These are phyloP conservation scores for Brachypodius melanocephalos DNA, from an alignment of 2,113 vertebrate species.

Conservation along the genomic window DNA sequence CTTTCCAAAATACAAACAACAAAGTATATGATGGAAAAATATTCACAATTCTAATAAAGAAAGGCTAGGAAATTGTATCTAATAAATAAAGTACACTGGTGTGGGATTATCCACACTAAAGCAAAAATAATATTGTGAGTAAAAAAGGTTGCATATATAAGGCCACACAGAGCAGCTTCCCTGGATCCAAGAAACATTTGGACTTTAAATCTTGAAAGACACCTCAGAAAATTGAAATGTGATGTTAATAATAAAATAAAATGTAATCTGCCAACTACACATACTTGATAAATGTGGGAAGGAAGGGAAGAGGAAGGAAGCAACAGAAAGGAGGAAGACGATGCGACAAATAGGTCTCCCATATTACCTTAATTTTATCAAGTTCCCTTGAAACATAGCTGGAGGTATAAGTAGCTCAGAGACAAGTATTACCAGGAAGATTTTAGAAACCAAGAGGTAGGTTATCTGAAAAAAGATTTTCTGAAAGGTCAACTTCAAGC, in stretches of 20 bases:
- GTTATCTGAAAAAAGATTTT: not conserved
- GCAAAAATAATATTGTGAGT: not conserved
- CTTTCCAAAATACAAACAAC: not conserved
- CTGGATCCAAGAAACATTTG: not conserved
- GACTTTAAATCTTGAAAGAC: not conserved
- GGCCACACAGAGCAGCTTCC: not conserved
- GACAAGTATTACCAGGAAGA: not conserved
- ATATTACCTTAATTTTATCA: not conserved
- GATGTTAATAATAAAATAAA: not conserved
- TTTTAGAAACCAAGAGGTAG: not conserved
- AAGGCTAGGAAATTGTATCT: not conserved
- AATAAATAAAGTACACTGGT: not conserved
- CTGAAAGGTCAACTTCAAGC: not conserved
- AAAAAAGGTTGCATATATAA: not conserved
- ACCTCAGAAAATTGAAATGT: not conserved
- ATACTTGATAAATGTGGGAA: not conserved
- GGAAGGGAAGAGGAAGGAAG: not conserved
- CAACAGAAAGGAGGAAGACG: not conserved
- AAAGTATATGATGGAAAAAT: not conserved
- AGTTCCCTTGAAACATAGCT: not conserved
- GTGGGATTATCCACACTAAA: not conserved
- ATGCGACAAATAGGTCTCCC: not conserved
- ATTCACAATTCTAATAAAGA: not conserved
- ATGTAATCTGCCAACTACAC: not conserved
- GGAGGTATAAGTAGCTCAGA: not conserved